Evolutionary conservation across 2,888 invertebrate species (phyloP).

Genomic region (Drosophila pegasa): DNA sequence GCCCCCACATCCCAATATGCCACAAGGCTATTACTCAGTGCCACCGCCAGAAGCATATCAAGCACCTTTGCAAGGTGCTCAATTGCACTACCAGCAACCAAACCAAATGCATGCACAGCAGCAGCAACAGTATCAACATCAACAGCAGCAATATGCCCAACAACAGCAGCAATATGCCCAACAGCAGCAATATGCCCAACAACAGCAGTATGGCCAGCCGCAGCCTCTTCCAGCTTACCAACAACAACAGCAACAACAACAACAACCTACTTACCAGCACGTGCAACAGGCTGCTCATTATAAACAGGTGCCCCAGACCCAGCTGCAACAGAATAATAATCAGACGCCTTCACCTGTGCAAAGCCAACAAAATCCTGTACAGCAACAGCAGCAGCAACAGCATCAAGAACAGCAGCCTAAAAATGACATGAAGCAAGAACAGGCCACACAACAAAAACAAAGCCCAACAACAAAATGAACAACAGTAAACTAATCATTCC

Average conservation of each 20-base stretch:
- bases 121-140: slow-evolving; percentile 77
- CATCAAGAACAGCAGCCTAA: slow-evolving; percentile 33
- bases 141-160: slow-evolving; percentile 76
- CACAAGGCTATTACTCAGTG: slow-evolving; percentile 83
- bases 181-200: slow-evolving; percentile 74
- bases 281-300: slow-evolving; percentile 6
- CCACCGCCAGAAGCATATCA: slow-evolving; percentile 65
- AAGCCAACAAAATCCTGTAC: slow-evolving; percentile 37
- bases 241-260: slow-evolving; percentile 50
- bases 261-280: slow-evolving; percentile 3
- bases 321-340: slow-evolving; percentile 30
- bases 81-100: slow-evolving; percentile 73
- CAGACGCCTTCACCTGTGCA: slow-evolving; percentile 37
- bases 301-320: not conserved
- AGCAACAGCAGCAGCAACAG: slow-evolving; percentile 33
- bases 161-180: slow-evolving; percentile 61
- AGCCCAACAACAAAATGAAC: slow-evolving; percentile 21
- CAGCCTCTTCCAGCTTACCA: slow-evolving; percentile 72
- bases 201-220: slow-evolving; percentile 57
- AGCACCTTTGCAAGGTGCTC: slow-evolving; percentile 53
- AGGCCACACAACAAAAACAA: slow-evolving; percentile 3
- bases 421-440: not conserved
- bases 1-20: slow-evolving; percentile 85
- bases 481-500: slow-evolving; percentile 57
- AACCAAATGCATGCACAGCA: slow-evolving; percentile 74